phyloP scores from a whole-genome alignment of 1,140 invertebrate genomes.

The Planococcus citri region DNA sequence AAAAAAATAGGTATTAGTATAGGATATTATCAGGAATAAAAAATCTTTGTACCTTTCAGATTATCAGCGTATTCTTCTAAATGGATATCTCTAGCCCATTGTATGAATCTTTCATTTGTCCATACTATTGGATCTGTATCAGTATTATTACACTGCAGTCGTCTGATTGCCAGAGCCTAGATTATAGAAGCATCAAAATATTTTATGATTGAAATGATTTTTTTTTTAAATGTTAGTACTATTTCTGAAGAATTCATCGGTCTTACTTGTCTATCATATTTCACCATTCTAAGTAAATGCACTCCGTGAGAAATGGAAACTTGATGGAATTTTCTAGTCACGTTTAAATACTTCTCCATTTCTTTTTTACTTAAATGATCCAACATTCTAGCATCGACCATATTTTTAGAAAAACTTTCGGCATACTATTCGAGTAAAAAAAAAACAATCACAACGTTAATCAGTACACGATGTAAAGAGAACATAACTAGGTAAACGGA shows the following conservation, averaged over 20 bases:
- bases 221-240: too few relatives aligned
- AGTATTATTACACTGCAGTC: constrained; percentile 73
- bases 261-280: constrained; percentile 75
- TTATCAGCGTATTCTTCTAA: constrained; percentile 86
- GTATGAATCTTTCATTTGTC: constrained; percentile 86
- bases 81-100: constrained; percentile 85
- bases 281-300: constrained; percentile 77
- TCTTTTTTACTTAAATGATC: constrained; percentile 87
- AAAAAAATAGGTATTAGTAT: too few relatives aligned
- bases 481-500: neutral
- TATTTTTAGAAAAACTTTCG: constrained; percentile 72
- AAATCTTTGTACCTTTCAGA: constrained; percentile 60
- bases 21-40: too few relatives aligned
- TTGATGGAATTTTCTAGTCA: constrained; percentile 85
- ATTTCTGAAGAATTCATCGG: neutral
- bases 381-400: constrained; percentile 82
- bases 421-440: constrained; percentile 67
- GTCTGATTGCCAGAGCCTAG: constrained; percentile 70
- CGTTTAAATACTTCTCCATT: constrained; percentile 78
- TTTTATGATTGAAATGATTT: too few relatives aligned
- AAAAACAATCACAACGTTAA: neutral
- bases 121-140: constrained; percentile 85
- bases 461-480: neutral
- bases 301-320: constrained; percentile 85
- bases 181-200: too few relatives aligned